Conservation (phyloP, 2,113 vertebrate species). For the Cinclus cinclus region DNA sequence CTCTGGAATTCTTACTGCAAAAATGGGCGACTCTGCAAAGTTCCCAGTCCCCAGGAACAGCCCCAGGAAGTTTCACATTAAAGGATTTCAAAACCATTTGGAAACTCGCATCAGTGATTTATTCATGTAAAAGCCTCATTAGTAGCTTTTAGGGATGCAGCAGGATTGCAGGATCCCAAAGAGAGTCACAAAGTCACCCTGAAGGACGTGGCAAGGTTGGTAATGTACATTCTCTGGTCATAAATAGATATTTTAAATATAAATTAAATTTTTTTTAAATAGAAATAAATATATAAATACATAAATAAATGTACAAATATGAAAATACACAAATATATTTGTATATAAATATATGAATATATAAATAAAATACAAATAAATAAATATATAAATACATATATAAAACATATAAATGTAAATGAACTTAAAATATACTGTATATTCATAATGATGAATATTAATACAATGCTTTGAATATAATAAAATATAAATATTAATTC, state of each 20-base stretch:
- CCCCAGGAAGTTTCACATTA: background rate
- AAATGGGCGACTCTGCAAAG: background rate
- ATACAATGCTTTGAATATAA: too few species aligned
- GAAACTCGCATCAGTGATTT: background rate
- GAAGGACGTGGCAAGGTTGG: background rate
- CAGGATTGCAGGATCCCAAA: background rate
- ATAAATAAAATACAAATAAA: background rate
- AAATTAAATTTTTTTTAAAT: too few species aligned
- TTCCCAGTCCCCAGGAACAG: background rate
- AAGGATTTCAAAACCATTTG: background rate
- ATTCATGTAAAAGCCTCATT: background rate
- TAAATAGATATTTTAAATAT: background rate
- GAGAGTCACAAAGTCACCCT: background rate
- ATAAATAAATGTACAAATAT: too few species aligned
- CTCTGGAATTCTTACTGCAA: background rate
- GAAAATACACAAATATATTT: too few species aligned
- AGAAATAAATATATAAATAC: background rate
- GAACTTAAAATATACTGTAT: too few species aligned
- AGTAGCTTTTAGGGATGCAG: background rate
- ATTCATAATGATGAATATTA: too few species aligned
- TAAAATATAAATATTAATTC: background rate
- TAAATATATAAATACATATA: too few species aligned
- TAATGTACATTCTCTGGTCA: background rate
- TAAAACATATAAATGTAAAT: background rate
- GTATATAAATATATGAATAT: too few species aligned